Base-by-base conservation (phyloP, 2,888 invertebrate species). In the Athripsodes cinereus region DNA sequence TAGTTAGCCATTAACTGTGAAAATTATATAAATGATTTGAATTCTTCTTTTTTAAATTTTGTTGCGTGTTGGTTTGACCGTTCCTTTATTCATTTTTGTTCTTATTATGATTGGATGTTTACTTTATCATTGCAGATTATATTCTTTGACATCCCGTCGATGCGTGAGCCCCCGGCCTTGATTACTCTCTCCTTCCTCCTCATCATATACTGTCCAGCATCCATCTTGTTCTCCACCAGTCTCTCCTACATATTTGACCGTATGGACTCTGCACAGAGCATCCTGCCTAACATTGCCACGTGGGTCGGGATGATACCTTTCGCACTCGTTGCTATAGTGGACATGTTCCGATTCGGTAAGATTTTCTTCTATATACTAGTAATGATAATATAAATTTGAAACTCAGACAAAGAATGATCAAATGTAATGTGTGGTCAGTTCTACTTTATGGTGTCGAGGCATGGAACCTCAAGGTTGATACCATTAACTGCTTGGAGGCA, bases 191-290 rank as follows among this genome's bases (percentile, higher is more conserved):
- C 83, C n/a, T 72, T 80, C 40, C 78, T 89, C 0, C 74, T 88
- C 10, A 69, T 87, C 48, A 74, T 90, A 6, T 90, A 88, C 74
- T 85, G 87, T 66, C 88, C 90, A 2, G 81, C 88, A 19, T 86
- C 87, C 63, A 85, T 91, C 50, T 74, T 92, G 63, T 87, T 88
- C 69, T 85, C 86, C 65, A 87, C 91, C 1, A 84, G 87, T 64
- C 75, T 88, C 34, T 89, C 90, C 22, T 92, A 90, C 68, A 79
- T 89, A 53, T 92, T 92, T 70, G 86, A 89, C 70, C 88, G 88
- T 68, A 85, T 85, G 76, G 92, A 92, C 69, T 88, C 90, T 2
- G 90, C 90, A 1, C 88, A 89, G 68, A 86, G 88, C 59, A 85
- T 91, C 64, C 78, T 90, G 71, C 88, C 89, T 0, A 88, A 89